These are phyloP conservation scores for Tichodroma muraria DNA, from an alignment of 2,113 vertebrate species.

Conservation along the genomic window DNA sequence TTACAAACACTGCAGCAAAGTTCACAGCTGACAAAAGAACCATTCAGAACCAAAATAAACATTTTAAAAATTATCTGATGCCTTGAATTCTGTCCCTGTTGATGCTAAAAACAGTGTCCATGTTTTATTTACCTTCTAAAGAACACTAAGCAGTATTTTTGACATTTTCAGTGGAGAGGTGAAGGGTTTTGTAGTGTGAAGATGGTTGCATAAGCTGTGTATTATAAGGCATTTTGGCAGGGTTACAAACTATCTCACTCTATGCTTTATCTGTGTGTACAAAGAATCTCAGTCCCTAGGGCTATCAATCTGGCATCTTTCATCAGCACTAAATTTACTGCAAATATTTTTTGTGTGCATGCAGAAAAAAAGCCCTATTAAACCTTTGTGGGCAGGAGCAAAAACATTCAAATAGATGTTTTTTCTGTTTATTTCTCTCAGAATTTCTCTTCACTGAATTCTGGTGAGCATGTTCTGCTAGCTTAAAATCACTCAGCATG, in stretches of 20 bases:
- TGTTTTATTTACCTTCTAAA: neutral
- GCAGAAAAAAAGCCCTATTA: neutral
- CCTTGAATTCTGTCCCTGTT: neutral
- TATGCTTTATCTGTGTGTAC: slow-evolving; percentile 19
- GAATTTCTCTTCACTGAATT: neutral
- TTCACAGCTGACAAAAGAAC: slow-evolving; percentile 14
- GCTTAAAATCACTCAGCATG: neutral
- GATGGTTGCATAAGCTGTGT: slow-evolving; percentile 24
- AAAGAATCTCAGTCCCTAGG: slow-evolving; percentile 11
- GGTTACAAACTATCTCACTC: slow-evolving; percentile 14
- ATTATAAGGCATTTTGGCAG: slow-evolving; percentile 38
- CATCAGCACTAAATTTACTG: slow-evolving; percentile 14
- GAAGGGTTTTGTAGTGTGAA: neutral
- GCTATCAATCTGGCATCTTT: slow-evolving; percentile 42
- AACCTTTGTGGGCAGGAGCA: neutral
- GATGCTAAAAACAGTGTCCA: neutral
- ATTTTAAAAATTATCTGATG: neutral
- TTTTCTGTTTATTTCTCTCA: neutral
- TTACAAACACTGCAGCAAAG: neutral
- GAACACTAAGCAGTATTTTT: neutral
- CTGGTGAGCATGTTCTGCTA: neutral
- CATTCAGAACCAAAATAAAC: neutral
- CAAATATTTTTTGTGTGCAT: neutral
- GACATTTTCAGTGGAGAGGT: neutral
- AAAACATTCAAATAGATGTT: neutral